Evolutionary conservation across 2,113 vertebrate species (phyloP).

Genomic region (Urocynchramus pylzowi): DNA sequence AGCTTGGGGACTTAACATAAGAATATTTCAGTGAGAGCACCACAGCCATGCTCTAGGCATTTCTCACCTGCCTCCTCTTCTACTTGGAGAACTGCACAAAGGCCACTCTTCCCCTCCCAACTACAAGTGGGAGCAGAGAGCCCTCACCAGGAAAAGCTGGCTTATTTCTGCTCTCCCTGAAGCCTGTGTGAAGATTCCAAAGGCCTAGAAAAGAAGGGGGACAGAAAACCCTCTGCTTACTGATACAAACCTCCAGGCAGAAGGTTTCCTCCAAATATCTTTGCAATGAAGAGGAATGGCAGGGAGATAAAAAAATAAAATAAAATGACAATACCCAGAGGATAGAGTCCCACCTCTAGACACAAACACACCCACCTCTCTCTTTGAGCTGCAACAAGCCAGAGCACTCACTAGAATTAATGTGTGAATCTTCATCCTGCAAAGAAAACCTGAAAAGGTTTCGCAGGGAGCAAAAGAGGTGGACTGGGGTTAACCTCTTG

Average conservation of each 20-base stretch:
- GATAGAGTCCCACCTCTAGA: background rate
- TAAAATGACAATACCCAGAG: background rate
- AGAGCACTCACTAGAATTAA: background rate
- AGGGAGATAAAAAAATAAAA: background rate
- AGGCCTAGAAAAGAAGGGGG: background rate
- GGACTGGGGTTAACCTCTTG: background rate
- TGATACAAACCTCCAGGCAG: background rate
- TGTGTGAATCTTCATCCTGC: rapidly evolving
- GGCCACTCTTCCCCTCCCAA: background rate
- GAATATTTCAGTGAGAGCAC: background rate
- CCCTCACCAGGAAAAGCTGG: background rate
- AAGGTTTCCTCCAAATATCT: background rate
- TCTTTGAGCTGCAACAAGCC: background rate
- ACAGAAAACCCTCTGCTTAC: background rate
- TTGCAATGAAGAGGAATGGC: background rate
- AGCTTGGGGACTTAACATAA: background rate
- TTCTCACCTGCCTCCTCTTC: background rate
- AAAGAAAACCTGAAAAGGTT: background rate
- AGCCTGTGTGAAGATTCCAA: background rate
- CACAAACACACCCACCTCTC: background rate
- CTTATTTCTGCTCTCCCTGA: background rate
- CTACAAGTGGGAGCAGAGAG: background rate
- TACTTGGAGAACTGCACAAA: background rate
- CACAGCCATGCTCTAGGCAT: background rate
- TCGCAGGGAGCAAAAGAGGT: background rate